Percentiles rank a stretch among this genome's conserved stretches.
Conservation (phyloP, 2,113 vertebrate species). For the Spea multiplicata region DNA sequence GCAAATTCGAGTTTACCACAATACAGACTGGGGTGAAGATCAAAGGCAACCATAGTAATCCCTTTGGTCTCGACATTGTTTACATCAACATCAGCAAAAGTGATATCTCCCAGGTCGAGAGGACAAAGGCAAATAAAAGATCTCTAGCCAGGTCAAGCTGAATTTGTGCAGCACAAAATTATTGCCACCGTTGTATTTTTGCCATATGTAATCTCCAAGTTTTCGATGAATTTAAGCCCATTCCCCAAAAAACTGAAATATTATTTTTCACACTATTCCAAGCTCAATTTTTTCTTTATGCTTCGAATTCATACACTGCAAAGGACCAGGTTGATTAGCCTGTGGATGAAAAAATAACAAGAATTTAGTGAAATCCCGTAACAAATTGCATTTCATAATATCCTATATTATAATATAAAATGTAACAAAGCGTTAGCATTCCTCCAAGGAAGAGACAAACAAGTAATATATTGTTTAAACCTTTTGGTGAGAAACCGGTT, state of each 20-base stretch:
- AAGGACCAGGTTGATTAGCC: conserved; percentile 54
- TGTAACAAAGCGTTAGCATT: too few species aligned
- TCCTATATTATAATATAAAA: neutral
- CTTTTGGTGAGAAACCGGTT: too few species aligned
- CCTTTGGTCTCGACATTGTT: conserved; percentile 76
- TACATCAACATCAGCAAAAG: conserved; percentile 63
- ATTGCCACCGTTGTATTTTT: conserved; percentile 27
- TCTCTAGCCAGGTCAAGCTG: conserved; percentile 19
- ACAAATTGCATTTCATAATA: neutral
- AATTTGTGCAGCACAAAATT: conserved; percentile 20
- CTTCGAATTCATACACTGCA: conserved; percentile 12
- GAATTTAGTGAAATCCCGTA: neutral
- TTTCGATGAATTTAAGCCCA: conserved; percentile 21
- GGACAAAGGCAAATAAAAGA: conserved; percentile 41
- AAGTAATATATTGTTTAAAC: neutral
- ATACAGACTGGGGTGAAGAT: conserved; percentile 62
- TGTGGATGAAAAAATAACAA: conserved; percentile 55
- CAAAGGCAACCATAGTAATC: conserved; percentile 73
- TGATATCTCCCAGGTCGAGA: conserved; percentile 51
- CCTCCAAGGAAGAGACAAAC: neutral
- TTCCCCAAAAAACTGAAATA: conserved; percentile 17
- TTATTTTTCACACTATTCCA: neutral
- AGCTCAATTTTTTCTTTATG: neutral
- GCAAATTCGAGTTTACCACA: conserved; percentile 66
- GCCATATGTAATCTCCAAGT: conserved; percentile 24